These are phyloP conservation scores for Ochropleura plecta DNA, from an alignment of 2,888 invertebrate genomes.

Conservation along the genomic window DNA sequence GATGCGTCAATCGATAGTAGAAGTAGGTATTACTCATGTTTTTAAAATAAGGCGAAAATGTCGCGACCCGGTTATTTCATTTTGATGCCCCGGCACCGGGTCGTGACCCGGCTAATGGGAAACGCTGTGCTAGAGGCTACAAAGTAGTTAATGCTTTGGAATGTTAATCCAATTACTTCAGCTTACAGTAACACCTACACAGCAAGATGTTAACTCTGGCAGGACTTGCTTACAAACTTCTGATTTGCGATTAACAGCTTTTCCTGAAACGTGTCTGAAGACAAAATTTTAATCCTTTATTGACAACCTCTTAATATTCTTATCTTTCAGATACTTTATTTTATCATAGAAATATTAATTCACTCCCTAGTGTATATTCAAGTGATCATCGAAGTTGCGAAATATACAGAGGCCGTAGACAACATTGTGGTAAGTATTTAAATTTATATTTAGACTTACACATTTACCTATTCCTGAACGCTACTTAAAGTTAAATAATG, in stretches of 20 bases:
- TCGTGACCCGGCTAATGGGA: not conserved
- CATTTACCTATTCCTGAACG: too few species aligned
- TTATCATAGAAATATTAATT: constrained; percentile 7
- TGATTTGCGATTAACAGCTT: not conserved
- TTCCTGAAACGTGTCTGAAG: not conserved
- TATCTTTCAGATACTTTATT: constrained; percentile 19
- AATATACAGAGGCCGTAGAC: not conserved
- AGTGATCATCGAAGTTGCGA: not conserved
- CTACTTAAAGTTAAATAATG: too few species aligned
- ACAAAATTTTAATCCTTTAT: not conserved
- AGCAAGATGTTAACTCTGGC: too few species aligned
- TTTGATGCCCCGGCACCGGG: not conserved
- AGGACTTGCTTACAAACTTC: not conserved
- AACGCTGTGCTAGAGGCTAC: too few species aligned
- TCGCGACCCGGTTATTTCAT: not conserved
- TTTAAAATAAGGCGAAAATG: not conserved
- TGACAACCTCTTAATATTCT: not conserved
- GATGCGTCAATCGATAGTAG: not conserved
- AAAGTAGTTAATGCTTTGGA: too few species aligned
- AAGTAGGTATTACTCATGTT: too few species aligned
- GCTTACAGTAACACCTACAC: too few species aligned
- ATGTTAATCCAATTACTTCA: too few species aligned
- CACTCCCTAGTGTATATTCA: constrained; percentile 11
- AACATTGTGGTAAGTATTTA: not conserved
- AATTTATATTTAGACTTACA: too few species aligned